Evolutionary conservation across 2,888 invertebrate species (phyloP).

Genomic region (Nycteola revayana): DNA sequence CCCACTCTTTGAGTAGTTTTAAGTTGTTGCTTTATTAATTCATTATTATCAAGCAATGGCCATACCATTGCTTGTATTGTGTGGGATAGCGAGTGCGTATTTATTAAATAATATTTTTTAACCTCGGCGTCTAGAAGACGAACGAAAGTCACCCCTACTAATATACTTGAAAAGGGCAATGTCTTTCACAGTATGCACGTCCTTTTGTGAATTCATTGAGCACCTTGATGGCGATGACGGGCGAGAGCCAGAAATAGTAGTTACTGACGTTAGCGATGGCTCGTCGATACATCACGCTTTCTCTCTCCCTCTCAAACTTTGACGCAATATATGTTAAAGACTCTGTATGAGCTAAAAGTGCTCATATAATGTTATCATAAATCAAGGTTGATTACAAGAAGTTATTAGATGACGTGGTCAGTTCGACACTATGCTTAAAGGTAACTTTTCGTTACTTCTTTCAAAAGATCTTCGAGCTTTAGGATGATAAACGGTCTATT

Average conservation of each 20-base stretch:
- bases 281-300: slow-evolving; percentile 52
- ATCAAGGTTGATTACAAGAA: too few relatives aligned
- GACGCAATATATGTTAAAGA: slow-evolving; percentile 67
- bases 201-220: slow-evolving; percentile 50
- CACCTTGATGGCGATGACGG: slow-evolving; percentile 58
- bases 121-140: slow-evolving; percentile 45
- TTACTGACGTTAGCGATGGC: slow-evolving; percentile 55
- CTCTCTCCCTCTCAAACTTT: slow-evolving; percentile 53
- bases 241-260: slow-evolving; percentile 58
- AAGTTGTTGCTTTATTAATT: too few relatives aligned
- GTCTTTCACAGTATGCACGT: slow-evolving; percentile 32
- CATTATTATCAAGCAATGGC: slow-evolving; percentile 5
- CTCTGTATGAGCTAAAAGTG: slow-evolving; percentile 42
- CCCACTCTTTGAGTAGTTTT: too few relatives aligned
- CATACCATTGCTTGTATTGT: slow-evolving; percentile 11
- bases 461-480: too few relatives aligned
- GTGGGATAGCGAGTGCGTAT: slow-evolving; percentile 3
- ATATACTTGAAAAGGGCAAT: slow-evolving; percentile 41
- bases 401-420: too few relatives aligned
- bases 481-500: too few relatives aligned
- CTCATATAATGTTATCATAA: too few relatives aligned
- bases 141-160: slow-evolving; percentile 42
- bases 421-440: too few relatives aligned
- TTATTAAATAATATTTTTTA: slow-evolving; percentile 20
- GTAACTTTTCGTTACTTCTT: too few relatives aligned